Percentiles rank a stretch among this genome's conserved stretches.
Evolutionary conservation across 2,797 vertebrate species (phyloP).

Genomic region (Aphelocoma californica): DNA sequence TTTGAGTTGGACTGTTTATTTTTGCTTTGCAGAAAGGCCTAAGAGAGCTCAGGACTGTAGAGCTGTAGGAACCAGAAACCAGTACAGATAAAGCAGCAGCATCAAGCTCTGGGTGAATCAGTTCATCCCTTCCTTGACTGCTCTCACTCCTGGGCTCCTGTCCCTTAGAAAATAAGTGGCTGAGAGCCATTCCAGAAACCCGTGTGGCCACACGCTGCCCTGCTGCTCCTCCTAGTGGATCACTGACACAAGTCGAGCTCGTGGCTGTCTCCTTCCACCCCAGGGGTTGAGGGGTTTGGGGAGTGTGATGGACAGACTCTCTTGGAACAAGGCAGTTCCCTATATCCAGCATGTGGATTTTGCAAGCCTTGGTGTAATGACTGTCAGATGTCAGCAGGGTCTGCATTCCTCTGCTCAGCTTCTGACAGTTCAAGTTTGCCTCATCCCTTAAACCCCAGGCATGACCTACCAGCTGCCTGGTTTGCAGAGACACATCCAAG

Average conservation of each 20-base stretch:
- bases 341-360: not conserved
- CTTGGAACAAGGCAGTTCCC: not conserved
- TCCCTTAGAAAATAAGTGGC: not conserved
- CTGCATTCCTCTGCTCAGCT: not conserved
- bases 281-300: not conserved
- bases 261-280: not conserved
- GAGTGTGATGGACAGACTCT: not conserved
- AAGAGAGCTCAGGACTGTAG: not conserved
- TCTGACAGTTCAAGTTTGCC: not conserved
- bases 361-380: not conserved
- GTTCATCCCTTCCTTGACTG: not conserved
- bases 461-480: not conserved
- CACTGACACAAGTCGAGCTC: not conserved
- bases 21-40: not conserved
- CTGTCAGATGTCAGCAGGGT: not conserved
- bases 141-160: fast-evolving
- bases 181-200: not conserved
- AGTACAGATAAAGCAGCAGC: not conserved
- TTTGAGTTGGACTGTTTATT: not conserved
- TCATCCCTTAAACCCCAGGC: not conserved
- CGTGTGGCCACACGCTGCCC: not conserved
- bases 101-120: not conserved
- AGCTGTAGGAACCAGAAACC: not conserved
- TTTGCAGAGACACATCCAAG: not conserved
- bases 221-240: conserved; percentile 48